Evolutionary conservation across 2,113 vertebrate species (phyloP).

Genomic region (Corynorhinus townsendii): DNA sequence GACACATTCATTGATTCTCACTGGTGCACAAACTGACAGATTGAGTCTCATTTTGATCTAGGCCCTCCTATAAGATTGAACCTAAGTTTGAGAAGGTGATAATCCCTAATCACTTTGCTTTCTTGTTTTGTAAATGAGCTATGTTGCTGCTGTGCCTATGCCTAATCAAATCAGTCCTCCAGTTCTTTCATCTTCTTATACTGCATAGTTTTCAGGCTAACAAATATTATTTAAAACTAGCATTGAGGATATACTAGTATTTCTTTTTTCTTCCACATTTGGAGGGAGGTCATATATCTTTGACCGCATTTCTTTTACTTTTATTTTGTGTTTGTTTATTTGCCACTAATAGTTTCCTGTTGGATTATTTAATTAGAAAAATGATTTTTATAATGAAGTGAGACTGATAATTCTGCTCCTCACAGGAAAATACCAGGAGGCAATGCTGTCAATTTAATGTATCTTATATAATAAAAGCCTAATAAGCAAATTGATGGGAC

Average conservation of each 20-base stretch:
- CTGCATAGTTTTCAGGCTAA: not conserved
- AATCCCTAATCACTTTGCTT: not conserved
- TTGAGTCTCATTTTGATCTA: not conserved
- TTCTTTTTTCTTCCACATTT: not conserved
- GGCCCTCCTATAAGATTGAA: not conserved
- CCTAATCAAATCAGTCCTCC: not conserved
- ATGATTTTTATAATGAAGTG: not conserved
- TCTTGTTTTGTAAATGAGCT: not conserved
- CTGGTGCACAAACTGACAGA: not conserved
- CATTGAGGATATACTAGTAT: not conserved
- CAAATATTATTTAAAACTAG: not conserved
- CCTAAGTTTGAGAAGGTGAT: not conserved
- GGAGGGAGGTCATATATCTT: not conserved
- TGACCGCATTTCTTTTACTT: constrained; percentile 8
- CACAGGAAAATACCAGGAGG: not conserved
- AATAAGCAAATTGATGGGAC: too few relatives aligned
- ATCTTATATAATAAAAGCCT: too few relatives aligned
- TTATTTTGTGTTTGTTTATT: constrained; percentile 30
- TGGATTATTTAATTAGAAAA: constrained; percentile 33
- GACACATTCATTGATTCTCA: not conserved
- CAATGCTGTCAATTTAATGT: not conserved
- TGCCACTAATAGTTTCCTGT: not conserved
- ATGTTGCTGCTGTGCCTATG: not conserved
- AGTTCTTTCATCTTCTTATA: not conserved
- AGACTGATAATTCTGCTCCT: not conserved